Evolutionary conservation across 2,113 vertebrate species (phyloP).

Genomic region (Bothrops jararaca): DNA sequence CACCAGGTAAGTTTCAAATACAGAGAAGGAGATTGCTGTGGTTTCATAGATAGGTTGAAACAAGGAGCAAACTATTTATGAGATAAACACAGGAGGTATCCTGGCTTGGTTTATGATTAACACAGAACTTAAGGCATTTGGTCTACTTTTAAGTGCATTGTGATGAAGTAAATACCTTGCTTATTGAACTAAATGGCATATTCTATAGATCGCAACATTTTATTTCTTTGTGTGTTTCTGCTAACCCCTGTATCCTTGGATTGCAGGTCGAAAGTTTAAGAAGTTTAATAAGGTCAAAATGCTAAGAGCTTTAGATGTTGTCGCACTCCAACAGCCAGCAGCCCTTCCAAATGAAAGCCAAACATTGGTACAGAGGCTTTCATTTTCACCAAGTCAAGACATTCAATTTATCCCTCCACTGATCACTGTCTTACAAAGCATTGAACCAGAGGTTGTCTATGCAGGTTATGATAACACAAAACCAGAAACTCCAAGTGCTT

Average conservation of each 20-base stretch:
- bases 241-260: neutral
- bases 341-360: constrained; percentile 75
- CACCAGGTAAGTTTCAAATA: neutral
- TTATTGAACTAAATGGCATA: neutral
- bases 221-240: constrained; percentile 8
- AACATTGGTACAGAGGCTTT: constrained; percentile 73
- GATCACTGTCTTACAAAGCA: constrained; percentile 84
- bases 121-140: neutral
- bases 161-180: neutral
- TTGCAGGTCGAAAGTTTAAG: constrained; percentile 91
- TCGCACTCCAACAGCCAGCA: constrained; percentile 79
- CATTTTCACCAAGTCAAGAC: constrained; percentile 79
- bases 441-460: constrained; percentile 88
- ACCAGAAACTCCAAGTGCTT: constrained; percentile 79
- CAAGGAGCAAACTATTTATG: neutral
- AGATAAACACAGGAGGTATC: neutral
- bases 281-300: constrained; percentile 88
- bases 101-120: neutral
- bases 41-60: too few relatives aligned
- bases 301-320: constrained; percentile 75
- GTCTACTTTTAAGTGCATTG: neutral
- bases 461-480: constrained; percentile 86
- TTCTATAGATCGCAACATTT: neutral
- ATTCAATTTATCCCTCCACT: constrained; percentile 83
- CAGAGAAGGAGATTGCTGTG: neutral